These are phyloP conservation scores for Temnopleurus reevesii DNA, from an alignment of 53 echinoderm and acorn worm species.

Conservation along the genomic window DNA sequence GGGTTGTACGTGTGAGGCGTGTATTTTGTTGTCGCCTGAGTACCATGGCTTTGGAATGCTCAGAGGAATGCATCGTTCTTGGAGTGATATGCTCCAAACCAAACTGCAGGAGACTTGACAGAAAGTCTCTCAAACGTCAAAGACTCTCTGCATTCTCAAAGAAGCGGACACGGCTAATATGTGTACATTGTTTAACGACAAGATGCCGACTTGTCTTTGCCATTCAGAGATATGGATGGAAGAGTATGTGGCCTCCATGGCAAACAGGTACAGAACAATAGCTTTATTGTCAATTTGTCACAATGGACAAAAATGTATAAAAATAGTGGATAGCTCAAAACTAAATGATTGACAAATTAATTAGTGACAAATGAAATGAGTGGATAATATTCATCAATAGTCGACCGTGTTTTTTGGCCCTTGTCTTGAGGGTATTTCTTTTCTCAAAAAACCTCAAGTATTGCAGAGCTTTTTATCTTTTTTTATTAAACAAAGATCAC, in stretches of 20 bases:
- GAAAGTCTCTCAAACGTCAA: slow-evolving; percentile 1
- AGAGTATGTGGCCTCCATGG: not conserved
- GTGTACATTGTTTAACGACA: not conserved
- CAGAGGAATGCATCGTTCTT: not conserved
- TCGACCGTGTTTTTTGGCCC: too few species aligned
- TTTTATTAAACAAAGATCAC: too few species aligned
- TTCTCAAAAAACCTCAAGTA: too few species aligned
- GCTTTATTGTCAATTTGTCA: too few species aligned
- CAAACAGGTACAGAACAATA: slow-evolving; percentile 8
- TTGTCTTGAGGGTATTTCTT: too few species aligned
- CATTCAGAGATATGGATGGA: not conserved
- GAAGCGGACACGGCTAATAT: not conserved
- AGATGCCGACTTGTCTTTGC: not conserved
- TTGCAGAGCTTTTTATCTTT: too few species aligned
- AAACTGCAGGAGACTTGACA: slow-evolving; percentile 1
- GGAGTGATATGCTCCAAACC: slow-evolving; percentile 5
- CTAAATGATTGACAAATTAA: too few species aligned
- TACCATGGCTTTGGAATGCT: slow-evolving; percentile 6
- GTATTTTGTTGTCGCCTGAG: too few species aligned
- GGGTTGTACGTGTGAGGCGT: not conserved
- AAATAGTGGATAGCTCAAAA: too few species aligned
- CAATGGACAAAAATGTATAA: too few species aligned
- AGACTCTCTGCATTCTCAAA: not conserved
- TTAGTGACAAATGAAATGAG: too few species aligned
- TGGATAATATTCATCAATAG: too few species aligned